Evolutionary conservation across 2,113 vertebrate genomes (phyloP).

Genomic region (Neolamprologus falcicula): DNA sequence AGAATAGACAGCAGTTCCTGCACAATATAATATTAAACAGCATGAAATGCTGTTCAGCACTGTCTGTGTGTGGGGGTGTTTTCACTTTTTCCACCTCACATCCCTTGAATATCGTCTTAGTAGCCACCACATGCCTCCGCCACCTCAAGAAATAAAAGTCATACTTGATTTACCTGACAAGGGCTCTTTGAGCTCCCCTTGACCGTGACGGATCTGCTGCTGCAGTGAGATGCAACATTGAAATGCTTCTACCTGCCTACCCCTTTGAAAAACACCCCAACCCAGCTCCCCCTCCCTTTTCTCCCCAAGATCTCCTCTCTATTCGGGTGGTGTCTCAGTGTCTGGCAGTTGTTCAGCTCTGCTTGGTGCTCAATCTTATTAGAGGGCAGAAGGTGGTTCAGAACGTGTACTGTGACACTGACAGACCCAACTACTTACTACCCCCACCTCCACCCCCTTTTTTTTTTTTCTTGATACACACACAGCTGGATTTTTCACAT

Average conservation of each 20-base stretch:
- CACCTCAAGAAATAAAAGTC: conserved; percentile 70
- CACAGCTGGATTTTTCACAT: conserved; percentile 14
- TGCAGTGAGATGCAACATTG: background rate
- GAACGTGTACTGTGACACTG: conserved; percentile 37
- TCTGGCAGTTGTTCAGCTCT: conserved; percentile 58
- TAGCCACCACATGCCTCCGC: conserved; percentile 22
- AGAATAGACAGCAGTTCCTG: background rate
- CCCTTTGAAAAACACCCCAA: background rate
- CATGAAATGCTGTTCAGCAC: background rate
- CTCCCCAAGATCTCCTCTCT: conserved; percentile 21
- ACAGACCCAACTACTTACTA: conserved; percentile 17
- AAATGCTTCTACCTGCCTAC: conserved; percentile 25
- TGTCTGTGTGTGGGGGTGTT: background rate
- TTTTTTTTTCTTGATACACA: background rate
- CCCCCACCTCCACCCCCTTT: background rate
- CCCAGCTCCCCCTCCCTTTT: background rate
- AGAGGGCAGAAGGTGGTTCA: conserved; percentile 49
- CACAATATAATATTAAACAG: background rate
- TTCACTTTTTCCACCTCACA: background rate
- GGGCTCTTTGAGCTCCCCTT: conserved; percentile 61
- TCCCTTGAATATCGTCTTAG: conserved; percentile 22
- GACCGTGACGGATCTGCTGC: conserved; percentile 20
- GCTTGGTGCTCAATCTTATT: conserved; percentile 57
- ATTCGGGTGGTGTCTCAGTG: conserved; percentile 27
- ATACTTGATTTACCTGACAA: conserved; percentile 68